Percentiles rank a stretch among this genome's conserved stretches.
These are phyloP conservation scores for Timandra comae DNA, from an alignment of 2,888 invertebrate species.

Conservation along the genomic window DNA sequence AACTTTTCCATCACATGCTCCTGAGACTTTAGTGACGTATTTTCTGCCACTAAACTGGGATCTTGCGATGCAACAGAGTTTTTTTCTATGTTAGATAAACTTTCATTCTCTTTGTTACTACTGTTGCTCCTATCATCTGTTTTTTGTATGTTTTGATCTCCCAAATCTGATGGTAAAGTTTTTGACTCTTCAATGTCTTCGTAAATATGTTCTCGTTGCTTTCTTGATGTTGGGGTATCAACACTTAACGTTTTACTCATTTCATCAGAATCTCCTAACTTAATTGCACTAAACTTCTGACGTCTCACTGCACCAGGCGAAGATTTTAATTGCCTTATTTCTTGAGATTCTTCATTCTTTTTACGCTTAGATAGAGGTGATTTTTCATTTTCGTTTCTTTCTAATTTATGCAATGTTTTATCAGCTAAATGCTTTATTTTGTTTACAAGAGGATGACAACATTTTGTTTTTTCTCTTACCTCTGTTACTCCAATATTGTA, in stretches of 20 bases:
- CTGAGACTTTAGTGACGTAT: constrained; percentile 46
- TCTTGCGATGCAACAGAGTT: constrained; percentile 67
- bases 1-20: constrained; percentile 68
- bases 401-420: constrained; percentile 74
- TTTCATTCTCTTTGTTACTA: constrained; percentile 66
- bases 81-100: constrained; percentile 43
- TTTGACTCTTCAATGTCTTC: constrained; percentile 77
- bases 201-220: constrained; percentile 78
- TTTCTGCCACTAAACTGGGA: constrained; percentile 64
- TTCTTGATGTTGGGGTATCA: constrained; percentile 64
- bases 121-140: constrained; percentile 39
- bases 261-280: constrained; percentile 69
- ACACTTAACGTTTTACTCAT: constrained; percentile 65
- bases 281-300: constrained; percentile 69
- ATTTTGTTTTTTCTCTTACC: constrained; percentile 70
- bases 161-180: constrained; percentile 50
- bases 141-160: constrained; percentile 42
- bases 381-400: constrained; percentile 61
- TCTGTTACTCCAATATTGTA: constrained; percentile 59
- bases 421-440: constrained; percentile 80
- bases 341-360: constrained; percentile 75
- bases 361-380: constrained; percentile 56
- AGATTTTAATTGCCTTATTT: constrained; percentile 77
- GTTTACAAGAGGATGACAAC: constrained; percentile 79
- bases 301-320: constrained; percentile 79